Base-by-base conservation (phyloP, 1,140 invertebrate genomes). In the Solen grandis region DNA sequence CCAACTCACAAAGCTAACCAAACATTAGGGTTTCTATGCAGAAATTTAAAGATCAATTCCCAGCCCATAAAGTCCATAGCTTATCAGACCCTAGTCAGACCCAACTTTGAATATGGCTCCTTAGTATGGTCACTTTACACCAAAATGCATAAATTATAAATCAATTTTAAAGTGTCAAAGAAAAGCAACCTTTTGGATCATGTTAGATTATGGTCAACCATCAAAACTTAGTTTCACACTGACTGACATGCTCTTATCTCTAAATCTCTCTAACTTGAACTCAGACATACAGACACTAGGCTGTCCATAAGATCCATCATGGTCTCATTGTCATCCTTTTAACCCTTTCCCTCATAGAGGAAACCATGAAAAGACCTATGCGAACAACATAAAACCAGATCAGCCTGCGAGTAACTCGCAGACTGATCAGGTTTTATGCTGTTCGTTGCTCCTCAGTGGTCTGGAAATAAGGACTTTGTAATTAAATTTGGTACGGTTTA, bases 91-190 rank as follows among this genome's bases (percentile, higher is more conserved):
- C 65, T 68, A 5, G 65, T 50, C 36, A 2, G 65, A 22, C 41
- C 41, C 2, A 38, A 68, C 19, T 25, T 68, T 2, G 41, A 68
- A 50, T 68, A 68, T 68, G 19, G 2, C 13, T 68, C 65, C 22
- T 19, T 22, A 8, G 14, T 68, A 22, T 68, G 65, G 65, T 68
- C 36, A 19, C 65, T 46, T 1, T n/a, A 2, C 10, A 25, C 65
- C 65, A 68, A 68, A 68, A 10, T 36, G 38, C 46, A 50, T n/a
- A n/a, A n/a, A n/a, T n/a, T n/a, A 14, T 50, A 33, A 22, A 68
- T 10, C 65, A 46, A 50, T 25, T 68, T 25, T 3, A 68, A 68
- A 14, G 8, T 8, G 65, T 68, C 65, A 68, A 29, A 46, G 65
- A 29, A 68, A 46, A 52, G 1, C 65, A 33, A 46, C 65, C 5